Percentiles rank a stretch among this genome's conserved stretches.
Evolutionary conservation across 2,797 vertebrate species (phyloP).

Genomic region (Setipinna tenuifilis): DNA sequence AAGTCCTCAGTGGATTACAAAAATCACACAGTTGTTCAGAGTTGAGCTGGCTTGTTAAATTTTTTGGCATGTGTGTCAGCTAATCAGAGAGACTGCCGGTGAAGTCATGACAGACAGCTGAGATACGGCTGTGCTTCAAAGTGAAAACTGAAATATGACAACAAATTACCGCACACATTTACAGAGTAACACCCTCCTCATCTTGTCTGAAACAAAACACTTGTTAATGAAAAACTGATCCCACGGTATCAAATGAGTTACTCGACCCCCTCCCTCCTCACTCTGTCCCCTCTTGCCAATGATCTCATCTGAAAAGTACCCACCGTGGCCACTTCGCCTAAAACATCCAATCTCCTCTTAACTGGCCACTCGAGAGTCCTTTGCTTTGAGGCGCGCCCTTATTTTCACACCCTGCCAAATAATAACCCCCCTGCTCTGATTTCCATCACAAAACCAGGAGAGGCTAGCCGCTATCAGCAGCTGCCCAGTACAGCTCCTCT

Average conservation of each 20-base stretch:
- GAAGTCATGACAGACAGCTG: neutral
- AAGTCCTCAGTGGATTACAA: no score
- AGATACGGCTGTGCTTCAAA: neutral
- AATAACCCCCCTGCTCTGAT: conserved; percentile 52
- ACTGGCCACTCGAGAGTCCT: conserved; percentile 46
- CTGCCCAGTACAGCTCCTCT: conserved; percentile 58
- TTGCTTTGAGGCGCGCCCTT: conserved; percentile 47
- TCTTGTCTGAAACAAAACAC: neutral
- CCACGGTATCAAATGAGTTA: conserved; percentile 53
- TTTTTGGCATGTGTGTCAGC: no score
- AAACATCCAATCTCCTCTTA: conserved; percentile 59
- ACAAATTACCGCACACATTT: neutral
- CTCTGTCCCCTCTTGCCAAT: conserved; percentile 40
- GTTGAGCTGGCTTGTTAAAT: no score
- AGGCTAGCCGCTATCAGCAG: conserved; percentile 55
- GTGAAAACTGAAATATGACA: neutral
- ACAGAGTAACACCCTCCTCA: neutral
- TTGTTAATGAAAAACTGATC: conserved; percentile 14
- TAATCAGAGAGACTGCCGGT: neutral
- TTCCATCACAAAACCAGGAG: conserved; percentile 67
- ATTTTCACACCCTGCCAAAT: conserved; percentile 60
- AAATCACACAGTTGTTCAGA: no score
- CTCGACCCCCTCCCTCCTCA: neutral
- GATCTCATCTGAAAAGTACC: conserved; percentile 53
- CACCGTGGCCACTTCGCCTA: conserved; percentile 47